These are phyloP conservation scores for Odiellus spinosus DNA, from an alignment of 2,888 invertebrate species.

Conservation along the genomic window DNA sequence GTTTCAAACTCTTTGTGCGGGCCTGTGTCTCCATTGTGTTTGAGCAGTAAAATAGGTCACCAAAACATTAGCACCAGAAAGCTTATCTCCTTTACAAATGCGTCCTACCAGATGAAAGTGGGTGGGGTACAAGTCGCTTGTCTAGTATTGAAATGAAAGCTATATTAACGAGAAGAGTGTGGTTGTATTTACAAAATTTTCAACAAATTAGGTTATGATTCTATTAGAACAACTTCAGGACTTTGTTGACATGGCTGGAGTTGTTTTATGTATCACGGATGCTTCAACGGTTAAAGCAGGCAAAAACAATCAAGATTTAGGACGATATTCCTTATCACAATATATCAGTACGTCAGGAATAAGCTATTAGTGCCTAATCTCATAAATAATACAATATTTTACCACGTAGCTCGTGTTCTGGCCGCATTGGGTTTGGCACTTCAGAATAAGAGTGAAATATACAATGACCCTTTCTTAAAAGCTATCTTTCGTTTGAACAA, in stretches of 20 bases:
- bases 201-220: conserved; percentile 52
- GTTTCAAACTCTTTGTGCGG: too few relatives aligned
- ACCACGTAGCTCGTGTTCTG: conserved; percentile 65
- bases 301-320: conserved; percentile 9
- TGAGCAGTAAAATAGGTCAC: too few relatives aligned
- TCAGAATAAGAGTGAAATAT: conserved; percentile 78
- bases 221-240: conserved; percentile 63
- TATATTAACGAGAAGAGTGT: too few relatives aligned
- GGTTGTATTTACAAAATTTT: too few relatives aligned
- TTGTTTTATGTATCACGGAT: conserved; percentile 18
- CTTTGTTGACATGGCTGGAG: conserved; percentile 27
- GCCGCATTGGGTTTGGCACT: conserved; percentile 78
- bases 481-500: conserved; percentile 87
- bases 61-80: too few relatives aligned
- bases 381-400: too few relatives aligned
- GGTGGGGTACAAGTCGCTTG: too few relatives aligned
- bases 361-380: too few relatives aligned
- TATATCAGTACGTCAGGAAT: conserved; percentile 46
- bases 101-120: too few relatives aligned
- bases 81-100: too few relatives aligned
- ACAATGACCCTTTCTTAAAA: conserved; percentile 62
- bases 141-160: too few relatives aligned
- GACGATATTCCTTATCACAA: conserved; percentile 15
- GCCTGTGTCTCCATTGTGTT: too few relatives aligned
- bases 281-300: conserved; percentile 12